Conservation (phyloP, 2,888 invertebrate species). For the Synergus itoensis region DNA sequence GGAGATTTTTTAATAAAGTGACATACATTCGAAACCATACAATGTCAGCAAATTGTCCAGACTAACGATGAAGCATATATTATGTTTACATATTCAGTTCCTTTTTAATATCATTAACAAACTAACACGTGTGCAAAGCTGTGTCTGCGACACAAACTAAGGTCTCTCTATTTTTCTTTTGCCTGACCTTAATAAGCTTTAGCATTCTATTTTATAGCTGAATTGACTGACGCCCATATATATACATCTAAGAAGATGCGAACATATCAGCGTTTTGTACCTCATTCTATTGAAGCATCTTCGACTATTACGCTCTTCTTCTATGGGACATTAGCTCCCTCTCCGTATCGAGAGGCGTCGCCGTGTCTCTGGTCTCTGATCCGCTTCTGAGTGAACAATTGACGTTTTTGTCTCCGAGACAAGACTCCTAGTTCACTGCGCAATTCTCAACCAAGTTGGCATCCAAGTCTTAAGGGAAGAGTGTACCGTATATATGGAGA, state of each 20-base stretch:
- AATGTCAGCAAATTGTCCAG: not conserved
- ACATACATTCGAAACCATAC: no score
- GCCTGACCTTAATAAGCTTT: not conserved
- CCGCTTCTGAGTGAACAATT: constrained; percentile 38
- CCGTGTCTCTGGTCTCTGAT: not conserved
- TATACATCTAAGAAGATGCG: not conserved
- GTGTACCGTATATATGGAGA: constrained; percentile 32
- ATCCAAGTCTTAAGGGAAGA: constrained; percentile 26
- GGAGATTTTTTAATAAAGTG: not conserved
- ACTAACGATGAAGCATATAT: no score
- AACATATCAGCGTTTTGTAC: constrained; percentile 12
- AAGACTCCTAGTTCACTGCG: not conserved
- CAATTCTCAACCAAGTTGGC: constrained; percentile 23
- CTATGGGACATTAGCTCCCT: constrained; percentile 1
- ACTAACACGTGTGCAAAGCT: no score
- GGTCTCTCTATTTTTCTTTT: not conserved
- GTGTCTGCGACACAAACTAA: not conserved
- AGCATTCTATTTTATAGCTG: not conserved
- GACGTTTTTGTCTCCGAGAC: constrained; percentile 24
- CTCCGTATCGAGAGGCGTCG: constrained; percentile 11
- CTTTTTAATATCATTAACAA: no score
- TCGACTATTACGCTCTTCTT: not conserved
- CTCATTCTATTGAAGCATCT: not conserved
- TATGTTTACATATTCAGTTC: no score
- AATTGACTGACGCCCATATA: not conserved